phyloP scores from a whole-genome alignment of 2,797 vertebrate genomes.

The Eulemur rubriventer region DNA sequence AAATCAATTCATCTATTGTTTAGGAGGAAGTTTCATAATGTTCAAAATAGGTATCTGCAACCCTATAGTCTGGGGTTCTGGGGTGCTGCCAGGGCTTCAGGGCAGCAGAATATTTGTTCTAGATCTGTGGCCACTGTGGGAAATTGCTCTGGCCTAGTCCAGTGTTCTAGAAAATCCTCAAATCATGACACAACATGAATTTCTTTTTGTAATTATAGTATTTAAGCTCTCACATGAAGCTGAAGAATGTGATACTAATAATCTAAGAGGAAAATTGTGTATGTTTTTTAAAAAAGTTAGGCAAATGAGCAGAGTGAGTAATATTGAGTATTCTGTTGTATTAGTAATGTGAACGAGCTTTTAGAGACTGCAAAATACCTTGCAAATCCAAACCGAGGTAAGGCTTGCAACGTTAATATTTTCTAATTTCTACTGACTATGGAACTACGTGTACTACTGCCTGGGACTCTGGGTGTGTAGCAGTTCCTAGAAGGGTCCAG shows the following conservation, averaged over 20 bases:
- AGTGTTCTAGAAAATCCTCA: not conserved
- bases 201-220: not conserved
- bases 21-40: slow-evolving; percentile 23
- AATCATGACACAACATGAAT: not conserved
- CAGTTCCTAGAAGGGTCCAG: not conserved
- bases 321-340: not conserved
- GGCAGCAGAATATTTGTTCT: not conserved
- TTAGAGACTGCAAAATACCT: not conserved
- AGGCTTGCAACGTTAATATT: not conserved
- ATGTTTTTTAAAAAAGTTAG: not conserved
- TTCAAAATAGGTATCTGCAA: not conserved
- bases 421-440: not conserved
- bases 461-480: not conserved
- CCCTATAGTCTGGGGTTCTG: not conserved
- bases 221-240: not conserved
- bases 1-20: slow-evolving; percentile 1
- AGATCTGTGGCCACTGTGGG: not conserved
- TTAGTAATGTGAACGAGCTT: not conserved
- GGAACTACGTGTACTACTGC: not conserved
- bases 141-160: not conserved
- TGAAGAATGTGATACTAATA: not conserved
- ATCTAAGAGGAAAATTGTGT: not conserved
- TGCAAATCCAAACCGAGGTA: not conserved
- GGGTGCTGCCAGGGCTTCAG: not conserved
- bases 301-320: not conserved